Conservation (phyloP, 2,888 invertebrate genomes). For the Orchestes rusci region DNA sequence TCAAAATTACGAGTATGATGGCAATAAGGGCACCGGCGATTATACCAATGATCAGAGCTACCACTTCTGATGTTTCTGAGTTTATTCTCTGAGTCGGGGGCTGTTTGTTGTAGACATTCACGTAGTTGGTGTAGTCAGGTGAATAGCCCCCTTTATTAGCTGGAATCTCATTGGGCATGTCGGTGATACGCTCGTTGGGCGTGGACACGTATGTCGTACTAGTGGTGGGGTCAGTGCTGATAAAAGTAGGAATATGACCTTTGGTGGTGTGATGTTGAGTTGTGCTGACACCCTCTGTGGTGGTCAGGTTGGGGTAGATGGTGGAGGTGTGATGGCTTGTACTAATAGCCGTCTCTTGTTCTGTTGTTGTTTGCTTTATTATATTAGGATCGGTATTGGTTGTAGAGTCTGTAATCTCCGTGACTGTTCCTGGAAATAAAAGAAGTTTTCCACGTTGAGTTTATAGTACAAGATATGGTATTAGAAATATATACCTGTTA, state of each 20-base stretch:
- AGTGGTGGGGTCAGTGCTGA: slow-evolving; percentile 21
- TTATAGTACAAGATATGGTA: no score
- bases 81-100: slow-evolving; percentile 41
- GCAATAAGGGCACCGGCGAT: slow-evolving; percentile 88
- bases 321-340: slow-evolving; percentile 15
- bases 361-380: slow-evolving; percentile 31
- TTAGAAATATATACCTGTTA: no score
- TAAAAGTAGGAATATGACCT: slow-evolving; percentile 8
- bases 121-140: slow-evolving; percentile 3
- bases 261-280: slow-evolving; percentile 14
- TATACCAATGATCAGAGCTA: slow-evolving; percentile 77
- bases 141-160: background rate
- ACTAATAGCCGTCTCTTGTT: slow-evolving; percentile 36
- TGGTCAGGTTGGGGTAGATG: slow-evolving; percentile 7
- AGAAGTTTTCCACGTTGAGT: background rate
- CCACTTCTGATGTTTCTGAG: slow-evolving; percentile 65
- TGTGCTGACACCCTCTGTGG: slow-evolving; percentile 11
- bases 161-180: slow-evolving; percentile 19
- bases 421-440: slow-evolving; percentile 11
- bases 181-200: slow-evolving; percentile 20
- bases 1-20: slow-evolving; percentile 80
- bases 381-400: slow-evolving; percentile 26
- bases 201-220: slow-evolving; percentile 9
- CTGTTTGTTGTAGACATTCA: slow-evolving; percentile 4
- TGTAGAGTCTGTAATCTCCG: slow-evolving; percentile 22